Base-by-base conservation (phyloP, 2,888 invertebrate genomes). In the Tetrapedia diversipes region DNA sequence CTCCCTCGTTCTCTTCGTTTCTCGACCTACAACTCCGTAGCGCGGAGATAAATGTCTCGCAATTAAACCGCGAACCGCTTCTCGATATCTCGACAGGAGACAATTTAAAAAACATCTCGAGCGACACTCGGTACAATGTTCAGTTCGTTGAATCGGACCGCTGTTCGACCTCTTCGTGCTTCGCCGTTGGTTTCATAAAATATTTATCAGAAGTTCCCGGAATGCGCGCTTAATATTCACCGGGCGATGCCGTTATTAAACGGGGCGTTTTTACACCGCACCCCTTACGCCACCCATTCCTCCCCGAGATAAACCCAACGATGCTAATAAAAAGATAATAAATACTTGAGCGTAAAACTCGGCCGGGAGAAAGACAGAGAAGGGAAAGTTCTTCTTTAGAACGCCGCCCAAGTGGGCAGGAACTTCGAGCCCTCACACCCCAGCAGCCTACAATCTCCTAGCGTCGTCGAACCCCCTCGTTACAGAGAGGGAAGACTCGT, bases 31-130 rank as follows among this genome's bases (percentile, higher is more conserved):
- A 78, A 45, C 75, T 80, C 73, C 68, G 76, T 74, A 80, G 84
- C 73, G 60, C 53, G 61, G 66, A 71, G 79, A 84, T 81, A 79
- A 84, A 84, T 79, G 82, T 79, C 73, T 81, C 77, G 84, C 76
- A 82, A 81, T 82, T 82, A 76, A 22, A 37, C 27, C 49, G 56
- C 19, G 43, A 57, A 59, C 34, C 41, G n/a, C n/a, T n/a, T 22
- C 22, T 32, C 43, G 45, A 47, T 63, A 19, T 39, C 22, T 39
- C 41, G 32, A 16, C 37, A 43, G 49, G 27, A 6, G 43, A 60
- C 39, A n/a, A 39, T 41, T 54, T 53, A 37, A 57, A 43, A n/a
- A 56, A 70, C n/a, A n/a, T 41, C 32, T n/a, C 37, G 2, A 53
- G 24, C 19, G 51, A 59, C 43, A 10, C 41, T 19, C 43, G 37